Evolutionary conservation across 2,113 vertebrate species (phyloP).

Genomic region (Neolamprologus sp.): DNA sequence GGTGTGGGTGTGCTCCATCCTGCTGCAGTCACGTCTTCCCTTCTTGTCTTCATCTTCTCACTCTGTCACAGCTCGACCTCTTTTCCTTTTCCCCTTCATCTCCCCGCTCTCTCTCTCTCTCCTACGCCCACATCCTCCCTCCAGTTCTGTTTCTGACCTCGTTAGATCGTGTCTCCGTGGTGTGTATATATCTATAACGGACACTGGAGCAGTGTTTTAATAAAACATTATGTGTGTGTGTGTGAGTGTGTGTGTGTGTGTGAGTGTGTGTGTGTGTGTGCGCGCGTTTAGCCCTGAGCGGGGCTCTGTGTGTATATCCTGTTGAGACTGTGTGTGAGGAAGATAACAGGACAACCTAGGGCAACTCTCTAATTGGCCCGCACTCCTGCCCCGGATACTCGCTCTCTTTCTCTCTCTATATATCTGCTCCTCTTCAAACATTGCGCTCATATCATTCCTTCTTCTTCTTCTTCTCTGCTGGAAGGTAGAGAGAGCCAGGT

Average conservation of each 20-base stretch:
- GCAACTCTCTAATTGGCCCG: constrained; percentile 57
- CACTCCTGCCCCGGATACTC: constrained; percentile 33
- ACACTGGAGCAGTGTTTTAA: constrained; percentile 6
- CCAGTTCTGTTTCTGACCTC: constrained; percentile 29
- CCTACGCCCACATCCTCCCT: background rate
- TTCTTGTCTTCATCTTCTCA: background rate
- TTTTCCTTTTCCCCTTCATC: background rate
- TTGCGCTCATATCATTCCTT: background rate
- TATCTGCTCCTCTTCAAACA: constrained; percentile 11
- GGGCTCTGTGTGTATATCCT: constrained; percentile 37
- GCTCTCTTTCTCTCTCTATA: constrained; percentile 4
- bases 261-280: background rate
- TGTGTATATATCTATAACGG: background rate
- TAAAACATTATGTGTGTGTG: constrained; percentile 14
- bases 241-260: background rate
- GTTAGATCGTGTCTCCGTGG: constrained; percentile 33
- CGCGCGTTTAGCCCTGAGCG: background rate
- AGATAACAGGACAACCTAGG: constrained; percentile 55
- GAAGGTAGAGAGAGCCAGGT: background rate
- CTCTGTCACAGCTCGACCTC: background rate
- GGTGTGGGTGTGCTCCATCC: background rate
- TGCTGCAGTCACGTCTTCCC: background rate
- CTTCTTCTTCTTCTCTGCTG: background rate
- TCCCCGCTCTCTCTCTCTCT: background rate
- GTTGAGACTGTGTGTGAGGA: constrained; percentile 36